Evolutionary conservation across 2,113 vertebrate species (phyloP).

Genomic region (Halichoerus grypus): DNA sequence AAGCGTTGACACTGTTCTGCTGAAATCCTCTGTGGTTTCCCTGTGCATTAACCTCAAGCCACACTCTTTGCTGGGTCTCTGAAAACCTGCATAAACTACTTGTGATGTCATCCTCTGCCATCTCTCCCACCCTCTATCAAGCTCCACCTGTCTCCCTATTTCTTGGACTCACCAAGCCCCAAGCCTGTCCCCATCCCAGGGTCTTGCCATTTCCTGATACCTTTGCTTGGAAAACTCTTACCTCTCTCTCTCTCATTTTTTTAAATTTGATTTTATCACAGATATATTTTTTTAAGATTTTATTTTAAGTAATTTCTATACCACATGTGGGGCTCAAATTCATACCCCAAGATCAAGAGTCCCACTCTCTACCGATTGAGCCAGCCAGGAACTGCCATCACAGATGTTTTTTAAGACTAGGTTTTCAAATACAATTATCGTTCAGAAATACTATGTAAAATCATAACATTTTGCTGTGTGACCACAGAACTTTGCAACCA

Average conservation of each 20-base stretch:
- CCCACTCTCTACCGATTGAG: not conserved
- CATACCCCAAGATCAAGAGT: not conserved
- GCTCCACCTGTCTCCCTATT: not conserved
- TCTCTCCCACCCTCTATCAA: not conserved
- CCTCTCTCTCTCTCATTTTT: not conserved
- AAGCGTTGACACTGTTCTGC: not conserved
- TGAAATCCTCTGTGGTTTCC: not conserved
- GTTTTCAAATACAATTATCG: not conserved
- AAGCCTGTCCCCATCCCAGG: not conserved
- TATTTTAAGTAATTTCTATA: not conserved
- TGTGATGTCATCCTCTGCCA: not conserved
- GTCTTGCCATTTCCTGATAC: not conserved
- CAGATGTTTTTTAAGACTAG: not conserved
- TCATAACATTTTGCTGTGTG: not conserved
- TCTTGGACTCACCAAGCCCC: not conserved
- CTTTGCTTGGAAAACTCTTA: not conserved
- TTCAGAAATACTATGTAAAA: not conserved
- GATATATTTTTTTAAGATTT: not conserved
- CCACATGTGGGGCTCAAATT: not conserved
- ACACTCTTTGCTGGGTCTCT: not conserved
- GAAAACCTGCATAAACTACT: not conserved
- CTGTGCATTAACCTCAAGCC: not conserved
- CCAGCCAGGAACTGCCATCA: not conserved
- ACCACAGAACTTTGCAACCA: not conserved
- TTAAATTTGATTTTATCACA: not conserved